Evolutionary conservation across 2,888 invertebrate genomes (phyloP).

Genomic region (Agelastica alni): DNA sequence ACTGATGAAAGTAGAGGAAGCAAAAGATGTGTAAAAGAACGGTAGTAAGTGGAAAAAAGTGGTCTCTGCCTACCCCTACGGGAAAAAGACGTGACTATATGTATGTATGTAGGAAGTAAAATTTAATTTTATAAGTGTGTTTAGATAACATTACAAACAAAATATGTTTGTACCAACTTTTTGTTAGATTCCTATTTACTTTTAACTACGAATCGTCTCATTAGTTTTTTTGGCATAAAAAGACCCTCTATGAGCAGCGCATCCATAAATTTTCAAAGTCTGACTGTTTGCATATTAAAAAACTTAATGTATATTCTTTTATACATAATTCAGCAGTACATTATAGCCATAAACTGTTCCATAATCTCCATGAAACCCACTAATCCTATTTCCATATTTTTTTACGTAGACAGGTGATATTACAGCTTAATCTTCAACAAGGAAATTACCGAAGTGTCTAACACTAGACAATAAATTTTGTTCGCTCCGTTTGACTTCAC

Average conservation of each 20-base stretch:
- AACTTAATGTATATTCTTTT: conserved; percentile 18
- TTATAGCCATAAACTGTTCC: conserved; percentile 19
- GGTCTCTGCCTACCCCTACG: too few species aligned
- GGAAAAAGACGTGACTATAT: too few species aligned
- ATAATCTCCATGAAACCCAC: conserved; percentile 22
- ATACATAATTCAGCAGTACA: conserved; percentile 26
- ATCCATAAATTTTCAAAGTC: conserved; percentile 15
- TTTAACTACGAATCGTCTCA: too few species aligned
- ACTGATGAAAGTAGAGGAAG: too few species aligned
- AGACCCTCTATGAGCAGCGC: not conserved
- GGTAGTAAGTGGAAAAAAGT: too few species aligned
- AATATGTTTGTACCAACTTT: too few species aligned
- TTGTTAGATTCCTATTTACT: too few species aligned
- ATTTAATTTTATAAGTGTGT: too few species aligned
- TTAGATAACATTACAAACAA: too few species aligned
- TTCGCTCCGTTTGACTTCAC: conserved; percentile 24
- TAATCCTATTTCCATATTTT: conserved; percentile 33
- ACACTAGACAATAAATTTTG: conserved; percentile 39
- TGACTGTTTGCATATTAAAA: conserved; percentile 15
- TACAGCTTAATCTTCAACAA: conserved; percentile 40
- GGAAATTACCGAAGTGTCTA: conserved; percentile 37
- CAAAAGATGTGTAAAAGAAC: too few species aligned
- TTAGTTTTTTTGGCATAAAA: not conserved
- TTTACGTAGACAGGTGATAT: conserved; percentile 38
- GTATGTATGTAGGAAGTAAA: too few species aligned